Conservation (phyloP, 1,140 invertebrate species). For the Choristoneura fumiferana region DNA sequence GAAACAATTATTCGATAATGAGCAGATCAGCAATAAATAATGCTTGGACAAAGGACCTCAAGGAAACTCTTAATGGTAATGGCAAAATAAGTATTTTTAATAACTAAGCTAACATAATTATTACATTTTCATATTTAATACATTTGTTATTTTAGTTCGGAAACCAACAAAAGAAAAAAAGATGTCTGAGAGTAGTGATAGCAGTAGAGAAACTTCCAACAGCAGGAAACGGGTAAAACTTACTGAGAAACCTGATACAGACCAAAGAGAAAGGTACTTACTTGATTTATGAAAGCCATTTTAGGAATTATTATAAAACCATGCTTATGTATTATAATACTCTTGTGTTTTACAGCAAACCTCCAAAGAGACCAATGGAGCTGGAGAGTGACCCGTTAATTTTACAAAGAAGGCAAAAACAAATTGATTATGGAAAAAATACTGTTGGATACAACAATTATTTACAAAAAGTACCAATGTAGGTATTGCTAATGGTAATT, state of each 20-base stretch:
- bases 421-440: conserved; percentile 97
- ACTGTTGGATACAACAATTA: conserved; percentile 93
- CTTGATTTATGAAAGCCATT: conserved; percentile 3
- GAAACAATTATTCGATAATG: neutral
- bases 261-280: conserved; percentile 31
- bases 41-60: conserved; percentile 7
- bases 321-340: conserved; percentile 2
- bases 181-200: conserved; percentile 32
- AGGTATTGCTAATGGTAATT: conserved; percentile 58
- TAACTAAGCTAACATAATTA: too few relatives aligned
- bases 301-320: neutral
- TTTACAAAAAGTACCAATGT: conserved; percentile 85
- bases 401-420: conserved; percentile 90
- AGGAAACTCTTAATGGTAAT: neutral
- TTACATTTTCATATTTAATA: neutral
- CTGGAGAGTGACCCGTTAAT: conserved; percentile 86
- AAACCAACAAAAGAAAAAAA: conserved; percentile 45
- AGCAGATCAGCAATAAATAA: conserved; percentile 4
- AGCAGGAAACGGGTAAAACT: conserved; percentile 49
- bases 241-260: conserved; percentile 37
- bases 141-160: conserved; percentile 30
- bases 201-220: conserved; percentile 43
- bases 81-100: neutral
- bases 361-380: conserved; percentile 62
- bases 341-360: conserved; percentile 37